Evolutionary conservation across 2,113 vertebrate genomes (phyloP), one percentile per base, ranked within the genome.

Genomic region (Mohoua ochrocephala): DNA sequence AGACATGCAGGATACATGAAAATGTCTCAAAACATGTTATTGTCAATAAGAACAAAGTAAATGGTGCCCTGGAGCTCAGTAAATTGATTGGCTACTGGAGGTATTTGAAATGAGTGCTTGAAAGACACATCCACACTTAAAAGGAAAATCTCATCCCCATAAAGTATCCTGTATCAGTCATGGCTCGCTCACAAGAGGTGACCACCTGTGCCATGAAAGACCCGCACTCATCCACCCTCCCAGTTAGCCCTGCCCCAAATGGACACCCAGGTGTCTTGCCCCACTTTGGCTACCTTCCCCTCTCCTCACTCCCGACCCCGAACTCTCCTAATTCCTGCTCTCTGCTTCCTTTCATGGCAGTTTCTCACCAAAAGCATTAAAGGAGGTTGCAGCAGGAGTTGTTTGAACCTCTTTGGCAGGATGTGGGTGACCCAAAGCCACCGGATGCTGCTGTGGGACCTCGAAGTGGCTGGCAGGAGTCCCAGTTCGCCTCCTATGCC

Each of bases 281-380:
- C 33, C 26, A 37, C 26, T 4, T 1, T 47, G 49, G 20, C 18
- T 33, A 15, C 1, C 0, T 49, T 93, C 45, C 10, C 23, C 20
- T 78, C 4, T 3, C n/a, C 30, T 33, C 11, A 31, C 30, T 74
- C 19, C 41, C 0, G 0, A 31, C 13, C 57, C 39, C 0, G 0
- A 80, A 82, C 54, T 33, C 41, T 79, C 53, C 37, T 70, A 28
- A 61, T 73, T 64, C 18, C 37, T 49, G 16, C 41, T 64, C 35
- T 54, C 39, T 52, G 64, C 44, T 69, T 44, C 15, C 27, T 95
- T 85, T n/a, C 44, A 24, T 1, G 2, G 19, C 22, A n/a, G 50
- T 81, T 87, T 53, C 59, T 77, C 50, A 69, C 31, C 56, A 47
- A 52, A 89, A 15, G 64, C 54, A 44, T 77, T 74, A 84, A 86